Percentiles rank a stretch among this genome's conserved stretches.
Evolutionary conservation across 2,113 vertebrate genomes (phyloP).

Genomic region (Odontesthes bonariensis): DNA sequence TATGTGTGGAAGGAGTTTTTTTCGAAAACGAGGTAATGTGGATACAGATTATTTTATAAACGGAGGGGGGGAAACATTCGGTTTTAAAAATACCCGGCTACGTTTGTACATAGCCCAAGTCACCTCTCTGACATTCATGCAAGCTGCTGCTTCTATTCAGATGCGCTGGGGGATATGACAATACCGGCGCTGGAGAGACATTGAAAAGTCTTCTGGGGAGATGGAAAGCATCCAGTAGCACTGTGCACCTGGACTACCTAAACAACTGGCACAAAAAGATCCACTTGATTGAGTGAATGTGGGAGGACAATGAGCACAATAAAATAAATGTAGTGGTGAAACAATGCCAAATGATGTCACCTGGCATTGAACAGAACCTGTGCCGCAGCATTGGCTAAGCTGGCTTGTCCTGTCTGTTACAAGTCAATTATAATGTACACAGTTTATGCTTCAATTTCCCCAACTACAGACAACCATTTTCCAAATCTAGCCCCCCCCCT

Average conservation of each 20-base stretch:
- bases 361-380: constrained; percentile 70
- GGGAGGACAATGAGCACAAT: constrained; percentile 72
- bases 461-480: constrained; percentile 39
- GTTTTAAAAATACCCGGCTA: too few relatives aligned
- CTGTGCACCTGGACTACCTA: constrained; percentile 77
- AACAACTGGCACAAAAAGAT: constrained; percentile 75
- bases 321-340: constrained; percentile 73
- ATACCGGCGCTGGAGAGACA: constrained; percentile 74
- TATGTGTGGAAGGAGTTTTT: too few relatives aligned
- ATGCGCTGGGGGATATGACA: constrained; percentile 76
- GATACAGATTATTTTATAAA: too few relatives aligned
- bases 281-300: constrained; percentile 75
- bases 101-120: too few relatives aligned
- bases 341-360: constrained; percentile 79
- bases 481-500: constrained; percentile 24
- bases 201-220: constrained; percentile 72
- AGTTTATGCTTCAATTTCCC: constrained; percentile 52
- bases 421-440: constrained; percentile 53
- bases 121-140: constrained; percentile 78
- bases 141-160: constrained; percentile 78
- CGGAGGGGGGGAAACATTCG: too few relatives aligned
- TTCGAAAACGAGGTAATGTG: too few relatives aligned
- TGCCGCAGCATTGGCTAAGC: constrained; percentile 44
- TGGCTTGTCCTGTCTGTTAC: constrained; percentile 44
- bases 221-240: constrained; percentile 73